Base-by-base conservation (phyloP, 2,113 vertebrate genomes). In the Crypturellus undulatus region DNA sequence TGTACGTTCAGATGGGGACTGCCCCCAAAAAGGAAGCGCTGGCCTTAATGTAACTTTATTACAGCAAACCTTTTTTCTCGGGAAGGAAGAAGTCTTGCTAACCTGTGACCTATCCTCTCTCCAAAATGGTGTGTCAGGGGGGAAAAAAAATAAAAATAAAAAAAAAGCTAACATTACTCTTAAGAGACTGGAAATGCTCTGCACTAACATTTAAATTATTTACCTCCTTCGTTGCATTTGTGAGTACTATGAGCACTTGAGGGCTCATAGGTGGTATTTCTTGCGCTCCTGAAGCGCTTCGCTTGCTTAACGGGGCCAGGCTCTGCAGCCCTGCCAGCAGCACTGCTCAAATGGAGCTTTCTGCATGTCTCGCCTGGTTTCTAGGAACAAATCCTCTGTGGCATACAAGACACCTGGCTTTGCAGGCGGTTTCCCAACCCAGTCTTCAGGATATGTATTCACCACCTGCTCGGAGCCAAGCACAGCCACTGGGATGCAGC, bases 171-270 rank as follows among this genome's bases (percentile, higher is more conserved):
- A 4, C 36, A 36, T 73, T 21, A 79, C 60, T 13, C 58, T 20
- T 59, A 78, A 64, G 64, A 51, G 65, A 87, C 1, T 22, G 22
- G 47, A 40, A 65, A 22, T 7, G 45, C 63, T 67, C 54, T 63
- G 81, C 59, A 70, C 18, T 40, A 79, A 28, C 6, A 7, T 45
- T 89, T 94, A 22, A 91, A 95, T 89, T 79, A 94, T 95, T 89
- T 45, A 93, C 11, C 45, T 85, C 45, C 12, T 12, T 15, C 51
- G 84, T 42, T 80, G 79, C 84, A 87, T 64, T 80, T 73, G 5
- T 36, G 77, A 94, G 71, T 30, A 85, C 4, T 90, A 36, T 7
- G 18, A 73, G 86, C 20, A 71, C 64, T 47, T 1, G 4, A 95
- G 28, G 47, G 28, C 21, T 60, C 11, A 83, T 80, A 90, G 47